Conservation (phyloP, 2,797 vertebrate genomes). For the Chromobotia macracanthus region DNA sequence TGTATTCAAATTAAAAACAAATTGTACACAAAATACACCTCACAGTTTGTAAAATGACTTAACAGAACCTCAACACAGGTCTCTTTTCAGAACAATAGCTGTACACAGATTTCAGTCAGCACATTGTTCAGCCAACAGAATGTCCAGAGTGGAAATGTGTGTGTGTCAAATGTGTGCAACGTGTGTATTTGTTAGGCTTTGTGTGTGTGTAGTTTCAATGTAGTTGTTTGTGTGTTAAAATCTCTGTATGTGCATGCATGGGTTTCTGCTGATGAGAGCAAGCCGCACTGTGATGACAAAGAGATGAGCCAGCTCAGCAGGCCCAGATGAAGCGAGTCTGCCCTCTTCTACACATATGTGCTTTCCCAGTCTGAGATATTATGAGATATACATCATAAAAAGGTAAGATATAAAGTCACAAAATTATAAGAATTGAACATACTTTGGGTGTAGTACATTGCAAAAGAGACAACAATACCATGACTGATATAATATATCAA, state of each 20-base stretch:
- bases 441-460: background rate
- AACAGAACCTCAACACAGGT: constrained; percentile 2
- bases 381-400: background rate
- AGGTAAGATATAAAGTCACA: background rate
- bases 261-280: constrained; percentile 78
- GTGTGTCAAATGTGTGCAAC: constrained; percentile 28
- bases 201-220: constrained; percentile 30
- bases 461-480: background rate
- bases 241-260: constrained; percentile 37
- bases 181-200: constrained; percentile 37
- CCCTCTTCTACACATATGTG: constrained; percentile 21
- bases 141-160: constrained; percentile 5
- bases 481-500: background rate
- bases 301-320: constrained; percentile 85
- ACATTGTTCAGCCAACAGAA: constrained; percentile 61
- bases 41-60: background rate
- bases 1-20: background rate
- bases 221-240: constrained; percentile 43
- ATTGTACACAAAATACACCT: background rate
- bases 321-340: constrained; percentile 59
- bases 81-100: constrained; percentile 45
- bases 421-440: background rate
- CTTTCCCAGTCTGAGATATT: background rate
- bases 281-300: constrained; percentile 79
- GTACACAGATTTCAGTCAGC: constrained; percentile 71